These are phyloP conservation scores for Corynorhinus townsendii DNA, from an alignment of 2,113 vertebrate species.

Conservation along the genomic window DNA sequence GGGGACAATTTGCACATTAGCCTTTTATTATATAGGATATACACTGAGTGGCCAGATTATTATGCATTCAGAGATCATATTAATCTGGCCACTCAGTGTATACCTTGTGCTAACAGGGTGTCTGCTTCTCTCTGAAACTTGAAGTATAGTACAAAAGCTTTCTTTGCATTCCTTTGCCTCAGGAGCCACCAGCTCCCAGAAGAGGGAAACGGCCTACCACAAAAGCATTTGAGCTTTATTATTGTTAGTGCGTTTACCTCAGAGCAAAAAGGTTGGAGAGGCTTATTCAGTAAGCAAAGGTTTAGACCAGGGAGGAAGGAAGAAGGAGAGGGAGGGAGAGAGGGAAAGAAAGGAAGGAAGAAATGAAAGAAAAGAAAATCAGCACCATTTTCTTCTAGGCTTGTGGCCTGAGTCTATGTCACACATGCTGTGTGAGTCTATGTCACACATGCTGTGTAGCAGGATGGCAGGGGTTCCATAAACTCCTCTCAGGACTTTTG, in stretches of 20 bases:
- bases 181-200: neutral
- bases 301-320: neutral
- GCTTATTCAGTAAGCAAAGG: neutral
- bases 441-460: neutral
- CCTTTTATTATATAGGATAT: too few relatives aligned
- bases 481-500: neutral
- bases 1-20: too few relatives aligned
- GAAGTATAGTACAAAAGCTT: neutral
- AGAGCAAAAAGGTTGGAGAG: neutral
- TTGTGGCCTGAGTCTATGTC: neutral
- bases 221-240: neutral
- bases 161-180: neutral
- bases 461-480: neutral
- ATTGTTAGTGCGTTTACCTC: neutral
- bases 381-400: neutral
- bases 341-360: neutral
- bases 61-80: too few relatives aligned
- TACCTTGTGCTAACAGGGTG: neutral
- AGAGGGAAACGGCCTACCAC: neutral
- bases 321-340: neutral
- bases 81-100: too few relatives aligned
- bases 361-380: neutral
- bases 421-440: neutral
- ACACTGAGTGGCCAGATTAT: too few relatives aligned
- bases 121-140: neutral